phyloP scores from a whole-genome alignment of 1,140 invertebrate species.

The Neodiprion virginianus region DNA sequence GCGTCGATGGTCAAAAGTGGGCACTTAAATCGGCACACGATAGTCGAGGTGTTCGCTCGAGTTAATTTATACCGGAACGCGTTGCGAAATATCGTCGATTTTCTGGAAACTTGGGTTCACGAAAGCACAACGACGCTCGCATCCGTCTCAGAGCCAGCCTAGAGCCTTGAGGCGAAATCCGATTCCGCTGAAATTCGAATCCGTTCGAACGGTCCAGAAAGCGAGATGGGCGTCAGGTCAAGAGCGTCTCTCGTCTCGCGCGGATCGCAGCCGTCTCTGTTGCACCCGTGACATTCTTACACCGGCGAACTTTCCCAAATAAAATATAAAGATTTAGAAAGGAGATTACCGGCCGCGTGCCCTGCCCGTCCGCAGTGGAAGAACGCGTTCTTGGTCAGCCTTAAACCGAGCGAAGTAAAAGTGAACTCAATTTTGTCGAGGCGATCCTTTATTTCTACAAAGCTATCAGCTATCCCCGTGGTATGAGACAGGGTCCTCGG shows the following conservation, averaged over 20 bases:
- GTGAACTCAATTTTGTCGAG: conserved; percentile 44
- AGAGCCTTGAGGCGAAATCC: too few relatives aligned
- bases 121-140: too few relatives aligned
- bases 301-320: conserved; percentile 46
- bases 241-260: not conserved
- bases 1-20: not conserved
- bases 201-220: not conserved
- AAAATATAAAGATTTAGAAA: conserved; percentile 53
- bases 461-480: too few relatives aligned
- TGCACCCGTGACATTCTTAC: not conserved
- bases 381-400: conserved; percentile 27
- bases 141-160: too few relatives aligned
- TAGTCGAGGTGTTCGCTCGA: too few relatives aligned
- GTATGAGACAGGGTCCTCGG: too few relatives aligned
- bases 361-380: not conserved
- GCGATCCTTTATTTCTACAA: conserved; percentile 9
- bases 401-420: conserved; percentile 48
- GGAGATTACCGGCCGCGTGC: conserved; percentile 27
- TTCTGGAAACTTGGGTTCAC: too few relatives aligned
- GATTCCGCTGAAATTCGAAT: not conserved
- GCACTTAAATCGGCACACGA: too few relatives aligned
- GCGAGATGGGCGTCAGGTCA: not conserved
- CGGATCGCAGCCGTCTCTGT: not conserved
- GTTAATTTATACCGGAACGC: too few relatives aligned
- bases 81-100: too few relatives aligned